phyloP scores from a whole-genome alignment of 1,140 invertebrate species.

The Calliopsis andreniformis region DNA sequence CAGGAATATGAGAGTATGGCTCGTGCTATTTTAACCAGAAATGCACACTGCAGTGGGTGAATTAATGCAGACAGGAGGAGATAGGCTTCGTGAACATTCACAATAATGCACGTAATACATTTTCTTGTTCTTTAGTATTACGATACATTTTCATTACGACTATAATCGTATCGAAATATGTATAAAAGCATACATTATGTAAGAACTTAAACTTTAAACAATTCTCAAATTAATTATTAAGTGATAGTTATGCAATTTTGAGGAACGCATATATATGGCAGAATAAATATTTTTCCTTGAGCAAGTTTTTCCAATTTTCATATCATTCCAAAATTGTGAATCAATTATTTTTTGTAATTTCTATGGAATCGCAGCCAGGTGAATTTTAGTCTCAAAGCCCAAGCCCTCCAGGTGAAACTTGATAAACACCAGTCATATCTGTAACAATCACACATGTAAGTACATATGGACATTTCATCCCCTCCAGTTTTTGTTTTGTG shows the following conservation, averaged over 20 bases:
- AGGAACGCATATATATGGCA: no score
- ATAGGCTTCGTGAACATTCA: conserved; percentile 75
- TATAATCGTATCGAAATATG: neutral
- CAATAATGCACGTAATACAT: conserved; percentile 70
- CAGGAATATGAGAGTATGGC: neutral
- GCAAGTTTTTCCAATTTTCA: no score
- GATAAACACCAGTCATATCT: conserved; percentile 16
- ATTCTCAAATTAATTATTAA: no score
- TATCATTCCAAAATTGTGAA: no score
- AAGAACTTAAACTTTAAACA: no score
- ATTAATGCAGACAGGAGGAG: conserved; percentile 69
- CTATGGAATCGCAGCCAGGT: no score
- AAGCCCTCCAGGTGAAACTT: conserved; percentile 19
- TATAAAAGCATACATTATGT: neutral
- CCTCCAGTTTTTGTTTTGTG: conserved; percentile 64
- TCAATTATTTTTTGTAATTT: no score
- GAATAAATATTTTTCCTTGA: no score
- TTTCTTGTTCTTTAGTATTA: conserved; percentile 9
- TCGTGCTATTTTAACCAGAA: conserved; percentile 52
- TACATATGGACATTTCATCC: conserved; percentile 57
- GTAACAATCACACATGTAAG: conserved; percentile 34
- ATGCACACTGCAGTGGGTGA: conserved; percentile 46
- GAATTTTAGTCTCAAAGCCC: neutral
- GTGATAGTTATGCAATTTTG: no score
- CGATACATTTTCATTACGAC: neutral